Conservation (phyloP, 2,113 vertebrate genomes). For the Diadophis punctatus region DNA sequence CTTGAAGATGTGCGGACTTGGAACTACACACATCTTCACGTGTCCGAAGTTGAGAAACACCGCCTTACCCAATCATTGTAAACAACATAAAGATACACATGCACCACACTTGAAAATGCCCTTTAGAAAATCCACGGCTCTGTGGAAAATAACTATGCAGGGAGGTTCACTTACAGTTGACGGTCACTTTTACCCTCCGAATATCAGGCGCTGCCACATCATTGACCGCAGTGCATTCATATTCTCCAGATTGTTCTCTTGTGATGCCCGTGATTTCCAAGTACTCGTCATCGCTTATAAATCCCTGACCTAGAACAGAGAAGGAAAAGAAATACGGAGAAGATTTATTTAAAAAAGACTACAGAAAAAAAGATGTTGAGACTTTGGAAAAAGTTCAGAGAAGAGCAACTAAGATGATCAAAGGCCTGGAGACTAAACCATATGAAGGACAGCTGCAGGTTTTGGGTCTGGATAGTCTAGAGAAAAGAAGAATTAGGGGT, state of each 20-base stretch:
- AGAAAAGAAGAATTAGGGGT: no score
- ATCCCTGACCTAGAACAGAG: conserved; percentile 75
- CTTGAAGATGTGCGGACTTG: neutral
- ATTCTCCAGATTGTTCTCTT: conserved; percentile 92
- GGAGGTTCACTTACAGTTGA: conserved; percentile 84
- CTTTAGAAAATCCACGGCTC: neutral
- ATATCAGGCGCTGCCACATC: conserved; percentile 87
- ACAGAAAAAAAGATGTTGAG: no score
- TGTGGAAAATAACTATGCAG: neutral
- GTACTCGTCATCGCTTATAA: conserved; percentile 88
- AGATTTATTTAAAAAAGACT: neutral
- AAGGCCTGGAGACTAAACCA: no score
- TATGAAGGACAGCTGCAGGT: no score
- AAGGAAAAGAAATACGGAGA: neutral
- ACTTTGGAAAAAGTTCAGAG: no score
- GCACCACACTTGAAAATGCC: neutral
- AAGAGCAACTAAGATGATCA: no score
- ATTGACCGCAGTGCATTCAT: conserved; percentile 91
- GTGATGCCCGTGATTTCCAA: conserved; percentile 89
- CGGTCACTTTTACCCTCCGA: conserved; percentile 86
- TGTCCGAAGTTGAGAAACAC: no score
- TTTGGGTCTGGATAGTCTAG: no score
- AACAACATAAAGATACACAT: neutral
- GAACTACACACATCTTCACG: neutral
- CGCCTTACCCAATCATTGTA: neutral